Percentiles rank a stretch among this genome's conserved stretches.
Conservation (phyloP, 2,113 vertebrate genomes). For the Stictonetta naevosa region DNA sequence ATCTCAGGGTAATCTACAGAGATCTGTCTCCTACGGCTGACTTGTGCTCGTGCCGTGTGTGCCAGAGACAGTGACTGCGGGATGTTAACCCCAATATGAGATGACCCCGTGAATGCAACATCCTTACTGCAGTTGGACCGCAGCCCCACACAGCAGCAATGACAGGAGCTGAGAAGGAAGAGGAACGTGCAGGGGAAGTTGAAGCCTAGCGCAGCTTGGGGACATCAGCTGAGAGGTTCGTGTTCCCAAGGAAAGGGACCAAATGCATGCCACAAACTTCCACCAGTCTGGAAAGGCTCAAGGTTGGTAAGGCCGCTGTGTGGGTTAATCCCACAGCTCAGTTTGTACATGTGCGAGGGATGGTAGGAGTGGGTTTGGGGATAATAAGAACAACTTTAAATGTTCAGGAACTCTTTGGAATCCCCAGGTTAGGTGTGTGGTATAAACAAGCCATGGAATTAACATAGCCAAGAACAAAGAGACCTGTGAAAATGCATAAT, state of each 20-base stretch:
- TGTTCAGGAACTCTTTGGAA: background rate
- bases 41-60: background rate
- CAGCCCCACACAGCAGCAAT: background rate
- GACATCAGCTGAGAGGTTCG: background rate
- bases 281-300: background rate
- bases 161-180: background rate
- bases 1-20: background rate
- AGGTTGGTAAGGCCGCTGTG: background rate
- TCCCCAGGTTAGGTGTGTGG: background rate
- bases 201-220: background rate
- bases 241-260: background rate
- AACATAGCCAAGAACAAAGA: constrained; percentile 53
- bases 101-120: no score
- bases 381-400: background rate
- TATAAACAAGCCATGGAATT: constrained; percentile 23
- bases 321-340: background rate
- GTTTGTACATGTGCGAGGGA: background rate
- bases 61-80: fast-evolving
- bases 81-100: background rate
- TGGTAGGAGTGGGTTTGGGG: background rate
- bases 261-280: background rate
- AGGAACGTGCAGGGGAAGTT: background rate
- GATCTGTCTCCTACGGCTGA: background rate
- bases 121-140: background rate
- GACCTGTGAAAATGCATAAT: constrained; percentile 28